Evolutionary conservation across 2,888 invertebrate genomes (phyloP), one percentile per base, ranked within the genome.

Genomic region (Amphimallon solstitiale): DNA sequence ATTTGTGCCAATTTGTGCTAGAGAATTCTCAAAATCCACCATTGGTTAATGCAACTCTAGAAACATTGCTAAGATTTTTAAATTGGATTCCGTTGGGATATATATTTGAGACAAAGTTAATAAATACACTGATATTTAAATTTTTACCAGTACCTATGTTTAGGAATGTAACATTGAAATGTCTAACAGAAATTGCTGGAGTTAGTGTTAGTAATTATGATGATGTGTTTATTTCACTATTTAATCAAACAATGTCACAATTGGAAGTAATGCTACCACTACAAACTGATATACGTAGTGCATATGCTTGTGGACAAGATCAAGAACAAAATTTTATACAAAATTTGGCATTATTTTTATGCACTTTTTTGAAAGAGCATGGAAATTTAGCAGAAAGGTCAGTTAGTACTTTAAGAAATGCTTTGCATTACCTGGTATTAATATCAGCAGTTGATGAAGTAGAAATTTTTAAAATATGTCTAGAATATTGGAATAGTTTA

Each of bases 21-120:
- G 97, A 98, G 79, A 97, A 95, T 83, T 98, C 98, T 10, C 95
- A 97, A 84, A 98, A 98, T 86, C 96, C 97, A 51, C 93, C 95
- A 45, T 86, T 99, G 67, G 97, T 99, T 64, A 95, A 94, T 77
- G 93, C 97, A 2, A 99, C 98, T 0, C 86, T 99, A 71, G 97
- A 98, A 81, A 99, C 99, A 2, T 86, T 99, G 64, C 85, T 99
- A 73, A 89, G 97, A 80, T 99, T 99, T 86, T 87, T 99, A 43
- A 98, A 98, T 81, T 99, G 99, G 99, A 98, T 99, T 78, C 99
- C 99, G n/a, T 87, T 99, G 69, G 99, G 99, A 9, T 99, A 99
- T 82, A 98, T 99, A 81, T 99, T 99, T 86, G 98, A 99, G 86
- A 99, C 99, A 73, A 95, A 97, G 81, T 86, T 99, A 63, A 96